Conservation (phyloP, 1,140 invertebrate species). For the Hirudo medicinalis region DNA sequence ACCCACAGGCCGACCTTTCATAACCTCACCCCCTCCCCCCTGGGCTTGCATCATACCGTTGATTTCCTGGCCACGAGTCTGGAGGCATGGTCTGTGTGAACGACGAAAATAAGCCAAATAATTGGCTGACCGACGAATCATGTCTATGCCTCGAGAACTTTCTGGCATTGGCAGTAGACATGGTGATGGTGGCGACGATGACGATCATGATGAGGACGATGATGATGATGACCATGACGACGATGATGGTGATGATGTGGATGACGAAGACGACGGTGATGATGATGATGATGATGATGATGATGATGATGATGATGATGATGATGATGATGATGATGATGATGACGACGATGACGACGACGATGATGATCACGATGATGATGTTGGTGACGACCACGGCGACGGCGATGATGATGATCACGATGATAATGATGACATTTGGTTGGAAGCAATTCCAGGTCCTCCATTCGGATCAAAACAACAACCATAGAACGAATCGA, state of each 20-base stretch:
- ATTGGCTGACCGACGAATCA: too few relatives aligned
- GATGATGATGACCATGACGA: too few relatives aligned
- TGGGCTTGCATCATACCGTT: too few relatives aligned
- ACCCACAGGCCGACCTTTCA: too few relatives aligned
- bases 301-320: constrained; percentile 17
- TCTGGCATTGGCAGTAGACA: background rate
- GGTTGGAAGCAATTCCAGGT: too few relatives aligned
- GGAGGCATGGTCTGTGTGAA: too few relatives aligned
- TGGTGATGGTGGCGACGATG: background rate
- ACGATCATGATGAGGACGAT: constrained; percentile 20
- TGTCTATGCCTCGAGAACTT: too few relatives aligned
- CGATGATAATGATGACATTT: background rate
- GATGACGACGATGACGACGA: background rate
- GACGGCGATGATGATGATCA: constrained; percentile 8
- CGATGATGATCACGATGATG: constrained; percentile 21
- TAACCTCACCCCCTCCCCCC: too few relatives aligned
- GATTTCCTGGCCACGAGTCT: too few relatives aligned
- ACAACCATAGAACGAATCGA: too few relatives aligned
- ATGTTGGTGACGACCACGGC: background rate
- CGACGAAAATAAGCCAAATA: too few relatives aligned
- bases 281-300: constrained; percentile 19
- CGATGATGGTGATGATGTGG: constrained; percentile 13
- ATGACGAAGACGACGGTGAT: constrained; percentile 9
- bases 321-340: constrained; percentile 15
- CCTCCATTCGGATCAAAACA: too few relatives aligned